Evolutionary conservation across 2,888 invertebrate genomes (phyloP), one percentile per base, ranked within the genome.

Genomic region (Synanthedon andrenaeformis): DNA sequence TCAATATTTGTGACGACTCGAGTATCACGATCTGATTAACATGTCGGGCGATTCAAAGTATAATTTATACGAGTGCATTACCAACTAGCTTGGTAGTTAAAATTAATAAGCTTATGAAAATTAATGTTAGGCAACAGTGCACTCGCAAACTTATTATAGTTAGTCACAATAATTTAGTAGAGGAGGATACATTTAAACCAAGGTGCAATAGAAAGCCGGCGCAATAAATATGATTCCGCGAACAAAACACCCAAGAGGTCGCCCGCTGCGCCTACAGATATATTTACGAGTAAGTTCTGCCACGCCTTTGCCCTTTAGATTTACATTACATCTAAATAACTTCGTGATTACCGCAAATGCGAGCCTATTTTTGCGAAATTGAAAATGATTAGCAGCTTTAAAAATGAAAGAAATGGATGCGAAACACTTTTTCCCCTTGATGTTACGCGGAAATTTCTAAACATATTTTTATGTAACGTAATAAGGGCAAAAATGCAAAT

Each of bases 271-370:
- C 74, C 74, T 74, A 76, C 76, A 79, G 78, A 83, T 77, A 76
- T 76, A 79, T 81, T 83, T 79, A 82, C 75, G 72, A 76, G 67
- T 72, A 74, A 64, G 70, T 70, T 72, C 69, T 65, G 68, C 75
- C 79, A 76, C 82, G 82, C 83, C 81, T 79, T 67, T 80, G 77
- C 84, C 81, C 82, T 83, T 83, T 84, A 70, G 69, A 78, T 79
- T 79, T 78, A 80, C 74, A 72, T 75, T 71, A 75, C 71, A 72
- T 72, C 73, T 72, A 75, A 80, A 82, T 76, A 75, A 72, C 73
- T 74, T 69, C 74, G 74, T 72, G 71, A 72, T 72, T 70, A 67
- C 63, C 65, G 58, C 60, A 57, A 67, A 64, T 61, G 66, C 68
- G 69, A 76, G 67, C 70, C 64, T 69, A 68, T 60, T 70, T 59